phyloP scores from a whole-genome alignment of 2,797 vertebrate genomes.

The Kryptopterus vitreolus region DNA sequence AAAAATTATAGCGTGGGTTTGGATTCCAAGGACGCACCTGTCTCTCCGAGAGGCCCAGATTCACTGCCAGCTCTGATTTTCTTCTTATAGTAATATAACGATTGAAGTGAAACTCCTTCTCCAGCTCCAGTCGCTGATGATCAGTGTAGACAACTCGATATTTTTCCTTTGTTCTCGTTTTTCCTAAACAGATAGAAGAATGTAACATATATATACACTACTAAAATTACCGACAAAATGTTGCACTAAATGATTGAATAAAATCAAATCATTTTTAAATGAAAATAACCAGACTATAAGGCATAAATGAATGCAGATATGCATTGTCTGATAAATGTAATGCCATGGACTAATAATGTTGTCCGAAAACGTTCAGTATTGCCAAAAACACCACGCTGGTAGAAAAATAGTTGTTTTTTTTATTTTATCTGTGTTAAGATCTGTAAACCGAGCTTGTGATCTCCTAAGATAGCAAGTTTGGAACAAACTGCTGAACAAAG shows the following conservation, averaged over 20 bases:
- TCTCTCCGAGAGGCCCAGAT: slow-evolving; percentile 92
- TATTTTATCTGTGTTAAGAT: slow-evolving; percentile 43
- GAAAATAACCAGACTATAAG: neutral
- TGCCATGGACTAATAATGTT: neutral
- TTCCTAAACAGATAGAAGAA: slow-evolving; percentile 72
- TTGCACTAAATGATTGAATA: neutral
- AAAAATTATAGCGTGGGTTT: neutral
- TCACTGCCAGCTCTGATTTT: slow-evolving; percentile 91
- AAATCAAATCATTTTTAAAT: neutral
- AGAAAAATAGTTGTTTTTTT: too few relatives aligned
- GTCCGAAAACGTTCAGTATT: neutral
- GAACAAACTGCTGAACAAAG: slow-evolving; percentile 80
- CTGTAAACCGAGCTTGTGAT: slow-evolving; percentile 75
- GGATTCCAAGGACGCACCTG: slow-evolving; percentile 74
- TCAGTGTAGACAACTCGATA: slow-evolving; percentile 95
- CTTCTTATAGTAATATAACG: slow-evolving; percentile 93
- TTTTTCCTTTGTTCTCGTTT: slow-evolving; percentile 97
- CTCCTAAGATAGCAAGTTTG: slow-evolving; percentile 80
- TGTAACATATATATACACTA: neutral
- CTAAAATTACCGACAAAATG: too few relatives aligned
- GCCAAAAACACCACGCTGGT: neutral
- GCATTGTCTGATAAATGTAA: neutral
- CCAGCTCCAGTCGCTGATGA: slow-evolving; percentile 92
- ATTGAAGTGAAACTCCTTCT: slow-evolving; percentile 97
- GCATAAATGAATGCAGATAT: neutral